These are phyloP conservation scores for Eristalinus aeneus DNA, from an alignment of 2,888 invertebrate species.

Conservation along the genomic window DNA sequence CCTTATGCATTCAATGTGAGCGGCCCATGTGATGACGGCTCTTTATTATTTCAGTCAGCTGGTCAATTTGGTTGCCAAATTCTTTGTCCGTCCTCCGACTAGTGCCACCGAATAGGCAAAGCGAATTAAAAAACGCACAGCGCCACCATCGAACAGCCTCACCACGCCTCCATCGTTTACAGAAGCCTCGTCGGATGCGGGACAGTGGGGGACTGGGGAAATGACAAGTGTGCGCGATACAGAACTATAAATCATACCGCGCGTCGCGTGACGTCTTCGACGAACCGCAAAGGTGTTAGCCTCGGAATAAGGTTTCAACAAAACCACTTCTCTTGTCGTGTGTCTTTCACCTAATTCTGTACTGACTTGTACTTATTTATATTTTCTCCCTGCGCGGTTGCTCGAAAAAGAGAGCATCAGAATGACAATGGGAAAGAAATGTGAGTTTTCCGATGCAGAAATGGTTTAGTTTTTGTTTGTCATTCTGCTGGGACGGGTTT, in stretches of 20 bases:
- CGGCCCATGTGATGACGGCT: not conserved
- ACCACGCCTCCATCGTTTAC: not conserved
- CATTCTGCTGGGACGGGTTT: not conserved
- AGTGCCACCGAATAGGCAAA: not conserved
- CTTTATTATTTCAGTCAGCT: constrained; percentile 33
- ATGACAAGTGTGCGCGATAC: not conserved
- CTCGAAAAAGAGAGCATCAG: not conserved
- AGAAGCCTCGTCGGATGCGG: not conserved
- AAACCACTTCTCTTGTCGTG: not conserved
- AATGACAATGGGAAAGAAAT: not conserved
- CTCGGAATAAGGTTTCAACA: constrained; percentile 29
- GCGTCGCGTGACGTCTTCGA: not conserved
- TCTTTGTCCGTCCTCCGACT: not conserved
- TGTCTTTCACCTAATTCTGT: not conserved
- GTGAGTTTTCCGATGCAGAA: not conserved
- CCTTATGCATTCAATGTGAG: not conserved
- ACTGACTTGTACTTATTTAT: not conserved
- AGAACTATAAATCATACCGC: not conserved
- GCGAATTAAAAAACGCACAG: constrained; percentile 1
- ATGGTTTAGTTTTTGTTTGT: not conserved
- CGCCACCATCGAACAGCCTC: not conserved
- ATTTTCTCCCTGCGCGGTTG: not conserved
- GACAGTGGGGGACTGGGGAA: not conserved
- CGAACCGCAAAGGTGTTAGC: constrained; percentile 21
- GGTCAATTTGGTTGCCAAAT: constrained; percentile 29